A percentile compares a stretch with the other conserved stretches of the same genome.
phyloP scores from a whole-genome alignment of 2,797 vertebrate genomes.

The Sebastes cheni region DNA sequence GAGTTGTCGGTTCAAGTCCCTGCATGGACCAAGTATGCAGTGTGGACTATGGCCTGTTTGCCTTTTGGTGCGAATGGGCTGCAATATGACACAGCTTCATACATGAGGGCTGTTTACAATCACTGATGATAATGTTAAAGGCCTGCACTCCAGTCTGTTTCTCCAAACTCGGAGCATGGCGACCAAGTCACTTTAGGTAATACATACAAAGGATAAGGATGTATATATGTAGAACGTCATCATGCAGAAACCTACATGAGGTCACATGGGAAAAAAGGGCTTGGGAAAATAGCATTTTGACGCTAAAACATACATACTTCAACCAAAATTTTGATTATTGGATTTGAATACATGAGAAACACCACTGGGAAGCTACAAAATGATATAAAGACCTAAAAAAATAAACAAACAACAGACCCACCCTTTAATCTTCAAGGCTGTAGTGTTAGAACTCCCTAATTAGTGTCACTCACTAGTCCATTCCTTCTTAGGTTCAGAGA shows the following conservation, averaged over 20 bases:
- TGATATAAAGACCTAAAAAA: neutral
- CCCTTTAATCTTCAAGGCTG: neutral
- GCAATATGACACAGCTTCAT: no score
- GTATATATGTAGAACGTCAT: no score
- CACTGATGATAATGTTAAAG: no score
- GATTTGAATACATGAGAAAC: neutral
- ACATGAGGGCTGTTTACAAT: no score
- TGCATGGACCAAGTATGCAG: neutral
- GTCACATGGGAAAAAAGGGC: neutral
- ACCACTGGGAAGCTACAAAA: neutral
- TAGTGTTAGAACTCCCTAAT: neutral
- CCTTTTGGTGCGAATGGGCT: no score
- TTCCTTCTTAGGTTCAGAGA: neutral
- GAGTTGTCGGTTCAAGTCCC: neutral
- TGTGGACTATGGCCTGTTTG: neutral
- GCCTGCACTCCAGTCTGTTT: accelerated
- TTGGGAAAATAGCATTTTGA: neutral
- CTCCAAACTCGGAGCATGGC: no score
- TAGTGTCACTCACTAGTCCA: neutral
- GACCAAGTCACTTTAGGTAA: no score
- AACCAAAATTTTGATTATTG: accelerated
- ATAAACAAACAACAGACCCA: neutral
- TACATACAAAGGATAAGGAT: no score
- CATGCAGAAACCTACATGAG: no score
- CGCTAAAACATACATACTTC: neutral